Conservation (phyloP, 1,140 invertebrate genomes). For the Apis cerana region DNA sequence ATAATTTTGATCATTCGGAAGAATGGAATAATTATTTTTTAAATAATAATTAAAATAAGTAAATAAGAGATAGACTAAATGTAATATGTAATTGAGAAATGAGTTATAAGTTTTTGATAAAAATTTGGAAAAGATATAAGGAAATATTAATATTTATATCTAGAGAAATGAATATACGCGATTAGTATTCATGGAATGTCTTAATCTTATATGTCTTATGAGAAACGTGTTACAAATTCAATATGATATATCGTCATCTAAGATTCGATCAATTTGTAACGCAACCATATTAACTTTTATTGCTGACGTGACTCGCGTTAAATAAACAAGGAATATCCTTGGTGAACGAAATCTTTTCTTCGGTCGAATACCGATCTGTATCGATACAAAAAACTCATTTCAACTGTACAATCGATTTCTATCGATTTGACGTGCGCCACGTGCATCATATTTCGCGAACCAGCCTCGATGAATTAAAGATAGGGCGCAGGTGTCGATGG, state of each 20-base stretch:
- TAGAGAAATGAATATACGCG: too few relatives aligned
- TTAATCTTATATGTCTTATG: neutral
- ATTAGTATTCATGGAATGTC: too few relatives aligned
- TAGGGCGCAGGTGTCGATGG: conserved; percentile 59
- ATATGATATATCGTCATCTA: neutral
- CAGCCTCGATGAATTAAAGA: conserved; percentile 63
- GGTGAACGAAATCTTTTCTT: neutral
- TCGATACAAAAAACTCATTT: conserved; percentile 45
- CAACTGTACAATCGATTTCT: conserved; percentile 36
- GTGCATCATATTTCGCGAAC: conserved; percentile 50
- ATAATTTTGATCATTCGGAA: neutral
- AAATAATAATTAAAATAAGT: too few relatives aligned
- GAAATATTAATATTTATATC: too few relatives aligned
- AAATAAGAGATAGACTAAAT: too few relatives aligned
- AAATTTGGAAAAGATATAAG: too few relatives aligned
- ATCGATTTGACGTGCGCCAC: conserved; percentile 57
- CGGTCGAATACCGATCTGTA: conserved; percentile 31
- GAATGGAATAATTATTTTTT: too few relatives aligned
- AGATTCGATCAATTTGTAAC: conserved; percentile 34
- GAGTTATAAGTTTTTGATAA: too few relatives aligned
- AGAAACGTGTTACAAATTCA: too few relatives aligned
- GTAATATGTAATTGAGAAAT: too few relatives aligned
- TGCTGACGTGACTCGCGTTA: neutral
- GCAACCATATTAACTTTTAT: conserved; percentile 21
- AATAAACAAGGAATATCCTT: conserved; percentile 7